Evolutionary conservation across 2,113 vertebrate species (phyloP).

Genomic region (Cyprinodon brontotheroides): DNA sequence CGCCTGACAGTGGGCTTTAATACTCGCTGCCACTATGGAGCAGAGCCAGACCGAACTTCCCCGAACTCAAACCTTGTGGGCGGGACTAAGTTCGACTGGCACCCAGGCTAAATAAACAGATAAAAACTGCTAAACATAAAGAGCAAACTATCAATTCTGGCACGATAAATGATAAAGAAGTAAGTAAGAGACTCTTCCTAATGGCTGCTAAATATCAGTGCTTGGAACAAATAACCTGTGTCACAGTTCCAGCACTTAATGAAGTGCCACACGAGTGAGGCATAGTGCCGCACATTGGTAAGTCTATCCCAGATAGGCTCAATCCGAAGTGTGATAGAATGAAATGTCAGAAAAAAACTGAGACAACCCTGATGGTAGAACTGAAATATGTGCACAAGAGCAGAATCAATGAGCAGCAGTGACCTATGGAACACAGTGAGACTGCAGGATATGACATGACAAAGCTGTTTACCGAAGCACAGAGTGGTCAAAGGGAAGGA

Average conservation of each 20-base stretch:
- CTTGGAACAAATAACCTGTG: not conserved
- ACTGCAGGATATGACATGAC: conserved; percentile 38
- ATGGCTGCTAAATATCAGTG: not conserved
- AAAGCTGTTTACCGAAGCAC: conserved; percentile 51
- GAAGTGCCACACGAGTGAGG: not conserved
- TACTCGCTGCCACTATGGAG: too few relatives aligned
- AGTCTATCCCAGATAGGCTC: not conserved
- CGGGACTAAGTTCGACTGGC: too few relatives aligned
- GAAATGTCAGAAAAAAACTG: not conserved
- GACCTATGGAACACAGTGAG: not conserved
- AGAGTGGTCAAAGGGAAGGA: conserved; percentile 34
- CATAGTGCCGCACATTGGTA: not conserved
- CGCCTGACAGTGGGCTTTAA: too few relatives aligned
- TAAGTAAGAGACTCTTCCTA: not conserved
- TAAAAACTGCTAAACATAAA: not conserved
- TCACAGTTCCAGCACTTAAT: not conserved
- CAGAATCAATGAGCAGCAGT: not conserved
- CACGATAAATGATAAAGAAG: not conserved
- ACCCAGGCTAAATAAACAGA: too few relatives aligned
- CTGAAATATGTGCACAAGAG: not conserved
- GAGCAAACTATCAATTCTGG: not conserved
- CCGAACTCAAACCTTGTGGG: too few relatives aligned
- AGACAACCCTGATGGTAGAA: not conserved
- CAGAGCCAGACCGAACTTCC: too few relatives aligned
- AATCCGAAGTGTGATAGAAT: not conserved